Evolutionary conservation across 2,113 vertebrate genomes (phyloP), one percentile per base, ranked within the genome.

Genomic region (Emydura subglobosa): DNA sequence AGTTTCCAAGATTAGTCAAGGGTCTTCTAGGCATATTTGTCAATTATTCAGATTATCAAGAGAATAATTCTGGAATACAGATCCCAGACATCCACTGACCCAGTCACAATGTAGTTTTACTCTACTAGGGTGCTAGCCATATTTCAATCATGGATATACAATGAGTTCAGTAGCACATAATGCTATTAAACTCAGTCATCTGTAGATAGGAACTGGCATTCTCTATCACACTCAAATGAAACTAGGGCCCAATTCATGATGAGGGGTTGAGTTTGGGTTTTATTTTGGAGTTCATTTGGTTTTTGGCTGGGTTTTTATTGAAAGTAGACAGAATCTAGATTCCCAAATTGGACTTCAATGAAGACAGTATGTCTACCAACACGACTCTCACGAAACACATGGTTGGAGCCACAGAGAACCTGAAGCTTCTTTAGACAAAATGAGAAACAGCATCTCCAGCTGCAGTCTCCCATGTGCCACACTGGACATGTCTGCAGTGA

Each of bases 371-470:
- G 74, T 31, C 22, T 85, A 85, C 47, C 3, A 39, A 87, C 5
- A 6, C 21, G n/a, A 1, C 2, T 10, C 25, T 6, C 0, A 0
- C 2, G 87, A 27, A 14, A 76, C 11, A 27, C 42, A 27, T 44
- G 39, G 6, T 72, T 82, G 91, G 65, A 59, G 57, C 57, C 79
- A 74, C 29, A 54, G 31, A 50, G 17, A 55, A 12, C 11, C 78
- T 16, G 79, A 59, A 50, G 44, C 87, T 91, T 92, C 59, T 91
- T 91, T 81, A 72, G 44, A 9, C 2, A 4, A 17, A 27, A 89
- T 59, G 31, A 59, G 1, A 83, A 2, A 72, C 11, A 51, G 59
- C 76, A 78, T 11, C 16, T n/a, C 16, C 61, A 68, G 61, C 16
- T 9, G 34, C 61, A n/a, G 61, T 31, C 31, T n/a, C 34, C 91